Evolutionary conservation across 2,888 invertebrate genomes (phyloP), one percentile per base, ranked within the genome.

Genomic region (Erebia palarica): DNA sequence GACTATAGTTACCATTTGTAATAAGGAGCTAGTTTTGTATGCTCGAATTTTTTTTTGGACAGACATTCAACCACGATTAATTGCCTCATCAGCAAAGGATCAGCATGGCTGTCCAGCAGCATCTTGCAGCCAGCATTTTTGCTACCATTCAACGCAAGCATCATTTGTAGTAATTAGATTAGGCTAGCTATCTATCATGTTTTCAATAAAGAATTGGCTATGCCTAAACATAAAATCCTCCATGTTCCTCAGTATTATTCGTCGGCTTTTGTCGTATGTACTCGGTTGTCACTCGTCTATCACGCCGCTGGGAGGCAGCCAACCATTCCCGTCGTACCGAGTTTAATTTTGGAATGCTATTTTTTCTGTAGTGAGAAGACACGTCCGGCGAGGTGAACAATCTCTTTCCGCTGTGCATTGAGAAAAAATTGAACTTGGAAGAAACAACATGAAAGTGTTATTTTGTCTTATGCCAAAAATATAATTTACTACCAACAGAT

Each of bases 321-420:
- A 92, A 92, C 83, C 85, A 83, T 89, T 89, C 89, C 89, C 90
- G 87, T 83, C 88, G 88, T 85, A 86, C 85, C 84, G 81, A 82
- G 88, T 89, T 91, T 92, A 92, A 90, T 87, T 91, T 93, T 92
- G 89, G 92, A 92, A 86, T 89, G 87, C 83, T 79, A 81, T 87
- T 91, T 91, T 86, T 91, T 92, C 89, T 86, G 82, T 68, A 72
- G 65, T 55, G 73, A 85, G 85, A 73, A 86, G 85, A 84, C 84
- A 82, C 82, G 82, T 82, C 81, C 82, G 83, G 82, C 82, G 90
- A 92, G 92, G 91, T 92, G 91, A 92, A 92, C 87, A 92, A 91
- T 92, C 92, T 92, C 90, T 84, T 75, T 74, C 73, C 72, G 65
- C 58, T 65, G 57, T 68, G 51, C 68, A 61, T 60, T 60, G 13